These are phyloP conservation scores for Pollenia angustigena DNA, from an alignment of 2,888 invertebrate genomes.

Conservation along the genomic window DNA sequence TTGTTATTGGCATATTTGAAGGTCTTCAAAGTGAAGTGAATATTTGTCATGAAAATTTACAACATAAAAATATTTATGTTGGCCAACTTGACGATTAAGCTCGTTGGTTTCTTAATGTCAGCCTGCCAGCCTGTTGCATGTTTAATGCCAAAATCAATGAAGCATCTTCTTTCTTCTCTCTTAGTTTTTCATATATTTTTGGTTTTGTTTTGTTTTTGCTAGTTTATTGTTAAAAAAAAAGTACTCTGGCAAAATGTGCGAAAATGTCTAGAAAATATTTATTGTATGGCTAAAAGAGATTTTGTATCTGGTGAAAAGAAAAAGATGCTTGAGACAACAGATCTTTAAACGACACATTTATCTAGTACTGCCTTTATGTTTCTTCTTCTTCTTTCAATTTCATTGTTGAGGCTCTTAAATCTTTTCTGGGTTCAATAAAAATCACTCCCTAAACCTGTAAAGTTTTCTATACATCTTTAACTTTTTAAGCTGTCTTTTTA, in stretches of 20 bases:
- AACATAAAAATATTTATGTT: conserved; percentile 71
- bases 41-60: conserved; percentile 74
- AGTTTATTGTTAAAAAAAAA: neutral
- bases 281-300: conserved; percentile 40
- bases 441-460: conserved; percentile 31
- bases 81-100: conserved; percentile 57
- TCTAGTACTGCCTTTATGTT: neutral
- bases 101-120: conserved; percentile 19
- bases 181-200: neutral
- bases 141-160: conserved; percentile 32
- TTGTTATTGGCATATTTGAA: conserved; percentile 73
- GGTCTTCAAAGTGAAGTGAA: conserved; percentile 72
- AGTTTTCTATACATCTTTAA: neutral
- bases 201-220: neutral
- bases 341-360: conserved; percentile 46
- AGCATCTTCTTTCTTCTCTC: conserved; percentile 18
- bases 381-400: neutral
- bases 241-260: conserved; percentile 33
- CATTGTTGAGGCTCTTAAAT: neutral
- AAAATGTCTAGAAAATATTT: conserved; percentile 58
- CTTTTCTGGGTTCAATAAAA: neutral
- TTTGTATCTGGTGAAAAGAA: conserved; percentile 27
- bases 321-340: conserved; percentile 32
- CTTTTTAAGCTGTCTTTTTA: neutral
- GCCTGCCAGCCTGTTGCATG: conserved; percentile 18